A percentile compares a stretch with the other conserved stretches of the same genome.
Evolutionary conservation across 2,113 vertebrate genomes (phyloP).

Genomic region (Aptenodytes forsteri): DNA sequence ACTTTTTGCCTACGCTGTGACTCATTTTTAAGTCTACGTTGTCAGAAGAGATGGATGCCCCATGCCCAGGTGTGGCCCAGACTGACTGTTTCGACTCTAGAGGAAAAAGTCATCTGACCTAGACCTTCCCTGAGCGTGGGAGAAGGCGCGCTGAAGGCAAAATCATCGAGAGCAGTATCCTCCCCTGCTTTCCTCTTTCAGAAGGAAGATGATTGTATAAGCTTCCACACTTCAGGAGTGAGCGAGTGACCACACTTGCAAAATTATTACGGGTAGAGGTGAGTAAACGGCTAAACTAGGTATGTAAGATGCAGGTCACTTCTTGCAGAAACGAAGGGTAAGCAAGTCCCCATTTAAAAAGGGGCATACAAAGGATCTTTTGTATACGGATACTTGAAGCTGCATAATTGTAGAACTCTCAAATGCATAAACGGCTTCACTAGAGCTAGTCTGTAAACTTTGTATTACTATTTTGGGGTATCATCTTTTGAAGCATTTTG

Average conservation of each 20-base stretch:
- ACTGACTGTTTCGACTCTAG: neutral
- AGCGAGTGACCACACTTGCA: neutral
- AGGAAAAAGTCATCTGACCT: neutral
- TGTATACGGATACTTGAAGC: neutral
- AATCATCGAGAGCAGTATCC: neutral
- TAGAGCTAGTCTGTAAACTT: neutral
- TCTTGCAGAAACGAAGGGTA: neutral
- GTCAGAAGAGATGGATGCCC: neutral
- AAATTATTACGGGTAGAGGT: neutral
- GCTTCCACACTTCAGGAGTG: neutral
- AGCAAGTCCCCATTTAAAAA: neutral
- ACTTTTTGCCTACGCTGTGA: neutral
- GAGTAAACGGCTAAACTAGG: neutral
- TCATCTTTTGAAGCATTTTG: neutral
- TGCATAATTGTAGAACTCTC: neutral
- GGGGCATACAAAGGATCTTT: neutral
- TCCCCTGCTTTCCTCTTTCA: neutral
- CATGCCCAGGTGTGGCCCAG: fast-evolving
- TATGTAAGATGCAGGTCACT: neutral
- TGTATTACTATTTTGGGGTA: neutral
- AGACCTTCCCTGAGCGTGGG: neutral
- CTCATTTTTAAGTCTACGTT: neutral
- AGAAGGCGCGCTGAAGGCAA: neutral
- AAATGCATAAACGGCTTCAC: neutral
- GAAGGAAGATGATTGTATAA: neutral